phyloP scores from a whole-genome alignment of 2,888 invertebrate genomes.

The Oegoconia quadripuncta region DNA sequence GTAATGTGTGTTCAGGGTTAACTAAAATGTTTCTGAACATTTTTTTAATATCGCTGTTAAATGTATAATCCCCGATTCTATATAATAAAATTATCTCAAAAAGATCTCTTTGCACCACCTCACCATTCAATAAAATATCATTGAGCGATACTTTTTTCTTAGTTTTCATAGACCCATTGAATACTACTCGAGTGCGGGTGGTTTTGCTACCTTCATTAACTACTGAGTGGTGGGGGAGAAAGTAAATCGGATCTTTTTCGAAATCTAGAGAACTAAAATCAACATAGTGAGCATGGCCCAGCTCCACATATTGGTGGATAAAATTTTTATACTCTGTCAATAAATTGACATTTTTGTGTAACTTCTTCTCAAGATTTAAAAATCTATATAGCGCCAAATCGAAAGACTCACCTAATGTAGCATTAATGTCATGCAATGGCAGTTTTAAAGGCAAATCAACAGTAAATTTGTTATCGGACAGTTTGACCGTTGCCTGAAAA shows the following conservation, averaged over 20 bases:
- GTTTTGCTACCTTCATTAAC: constrained; percentile 13
- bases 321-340: constrained; percentile 11
- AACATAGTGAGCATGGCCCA: constrained; percentile 9
- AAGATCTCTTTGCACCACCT: no score
- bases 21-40: no score
- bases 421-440: no score
- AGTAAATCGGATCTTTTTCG: constrained; percentile 9
- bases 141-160: constrained; percentile 15
- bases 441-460: constrained; percentile 18
- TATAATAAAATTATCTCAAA: constrained; percentile 17
- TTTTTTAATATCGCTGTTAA: constrained; percentile 9
- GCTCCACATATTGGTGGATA: constrained; percentile 10
- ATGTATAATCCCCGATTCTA: constrained; percentile 6
- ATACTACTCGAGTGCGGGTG: constrained; percentile 10
- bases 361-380: constrained; percentile 13
- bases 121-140: constrained; percentile 16
- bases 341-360: constrained; percentile 7
- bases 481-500: no score
- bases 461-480: constrained; percentile 14
- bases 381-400: constrained; percentile 12
- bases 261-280: constrained; percentile 4
- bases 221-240: constrained; percentile 17
- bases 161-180: constrained; percentile 14
- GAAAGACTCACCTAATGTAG: constrained; percentile 11
- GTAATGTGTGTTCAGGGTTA: no score